Conservation (phyloP, 2,888 invertebrate genomes). For the Metellina segmentata region DNA sequence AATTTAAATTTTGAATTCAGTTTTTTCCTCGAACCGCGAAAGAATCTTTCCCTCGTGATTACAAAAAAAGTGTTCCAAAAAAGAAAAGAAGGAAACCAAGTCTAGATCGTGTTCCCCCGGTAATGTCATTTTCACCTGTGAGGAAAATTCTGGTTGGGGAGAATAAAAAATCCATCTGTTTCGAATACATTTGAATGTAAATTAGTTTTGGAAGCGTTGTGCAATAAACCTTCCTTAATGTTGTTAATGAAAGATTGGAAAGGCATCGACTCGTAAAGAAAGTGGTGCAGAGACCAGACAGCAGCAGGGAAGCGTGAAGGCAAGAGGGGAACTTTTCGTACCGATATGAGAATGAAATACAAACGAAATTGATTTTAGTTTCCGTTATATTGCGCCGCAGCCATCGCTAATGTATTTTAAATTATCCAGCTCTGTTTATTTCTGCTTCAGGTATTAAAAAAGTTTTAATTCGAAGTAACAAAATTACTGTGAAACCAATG, state of each 20-base stretch:
- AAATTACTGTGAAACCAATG: not conserved
- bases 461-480: not conserved
- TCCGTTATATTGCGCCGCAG: not conserved
- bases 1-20: constrained; percentile 29
- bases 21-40: not conserved
- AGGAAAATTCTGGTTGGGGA: not conserved
- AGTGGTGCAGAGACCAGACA: too few species aligned
- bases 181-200: constrained; percentile 35
- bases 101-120: not conserved
- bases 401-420: not conserved
- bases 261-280: not conserved
- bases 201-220: constrained; percentile 41
- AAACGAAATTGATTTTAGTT: not conserved
- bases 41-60: constrained; percentile 7
- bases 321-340: not conserved
- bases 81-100: not conserved
- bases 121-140: constrained; percentile 42
- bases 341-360: not conserved
- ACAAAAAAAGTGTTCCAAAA: not conserved
- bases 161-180: not conserved
- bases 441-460: not conserved
- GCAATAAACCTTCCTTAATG: constrained; percentile 38
- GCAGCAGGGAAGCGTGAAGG: too few species aligned
- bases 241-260: constrained; percentile 42
- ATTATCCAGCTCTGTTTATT: not conserved